phyloP scores from a whole-genome alignment of 2,888 invertebrate species.

The Achlya flavicornis region DNA sequence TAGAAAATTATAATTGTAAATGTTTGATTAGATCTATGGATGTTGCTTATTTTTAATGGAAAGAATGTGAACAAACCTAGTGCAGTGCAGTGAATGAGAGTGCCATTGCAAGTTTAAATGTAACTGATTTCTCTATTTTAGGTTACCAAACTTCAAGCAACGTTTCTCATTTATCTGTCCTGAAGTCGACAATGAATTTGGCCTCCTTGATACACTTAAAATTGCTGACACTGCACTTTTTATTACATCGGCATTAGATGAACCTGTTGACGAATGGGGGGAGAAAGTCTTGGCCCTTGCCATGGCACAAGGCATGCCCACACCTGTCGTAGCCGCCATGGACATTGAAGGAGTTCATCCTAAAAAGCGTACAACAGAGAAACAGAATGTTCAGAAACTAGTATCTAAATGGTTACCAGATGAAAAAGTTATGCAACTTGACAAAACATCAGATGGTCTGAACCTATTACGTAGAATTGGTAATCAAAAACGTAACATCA shows the following conservation, averaged over 20 bases:
- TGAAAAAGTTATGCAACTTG: conserved; percentile 91
- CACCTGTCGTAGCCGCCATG: conserved; percentile 89
- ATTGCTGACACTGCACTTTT: conserved; percentile 93
- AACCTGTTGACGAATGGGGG: conserved; percentile 91
- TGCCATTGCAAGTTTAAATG: no score
- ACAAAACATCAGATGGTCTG: conserved; percentile 89
- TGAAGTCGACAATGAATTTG: conserved; percentile 88
- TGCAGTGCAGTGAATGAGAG: no score
- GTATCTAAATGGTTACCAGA: conserved; percentile 90
- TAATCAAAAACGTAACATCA: conserved; percentile 90
- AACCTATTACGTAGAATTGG: conserved; percentile 88
- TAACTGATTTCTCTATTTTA: conserved; percentile 68
- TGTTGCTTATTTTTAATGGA: no score
- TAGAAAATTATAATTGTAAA: no score
- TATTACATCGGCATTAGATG: conserved; percentile 88
- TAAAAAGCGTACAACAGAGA: conserved; percentile 88
- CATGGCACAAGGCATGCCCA: conserved; percentile 92
- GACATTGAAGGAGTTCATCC: conserved; percentile 89
- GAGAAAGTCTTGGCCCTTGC: conserved; percentile 90
- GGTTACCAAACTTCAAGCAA: conserved; percentile 93
- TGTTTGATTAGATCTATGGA: no score
- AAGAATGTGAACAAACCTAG: no score
- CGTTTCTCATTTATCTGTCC: conserved; percentile 92
- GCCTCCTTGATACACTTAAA: conserved; percentile 91
- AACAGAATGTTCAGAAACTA: conserved; percentile 86